These are phyloP conservation scores for Mamestra brassicae DNA, from an alignment of 2,888 invertebrate species.

Conservation along the genomic window DNA sequence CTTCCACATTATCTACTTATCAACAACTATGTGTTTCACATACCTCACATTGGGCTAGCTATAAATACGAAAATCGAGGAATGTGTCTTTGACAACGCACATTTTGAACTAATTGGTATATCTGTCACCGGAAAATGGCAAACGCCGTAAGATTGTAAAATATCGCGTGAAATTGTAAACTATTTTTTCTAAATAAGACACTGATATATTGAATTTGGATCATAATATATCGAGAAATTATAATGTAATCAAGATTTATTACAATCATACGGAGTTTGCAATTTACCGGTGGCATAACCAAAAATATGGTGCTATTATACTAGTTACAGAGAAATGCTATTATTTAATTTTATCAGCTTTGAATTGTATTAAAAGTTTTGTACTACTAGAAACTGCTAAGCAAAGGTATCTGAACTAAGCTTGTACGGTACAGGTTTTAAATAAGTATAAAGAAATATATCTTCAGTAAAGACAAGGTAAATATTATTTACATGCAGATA, in stretches of 20 bases:
- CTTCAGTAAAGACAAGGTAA: slow-evolving; percentile 3
- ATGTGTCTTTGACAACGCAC: slow-evolving; percentile 53
- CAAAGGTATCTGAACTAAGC: slow-evolving; percentile 11
- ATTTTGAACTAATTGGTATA: slow-evolving; percentile 28
- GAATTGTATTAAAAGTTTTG: not conserved
- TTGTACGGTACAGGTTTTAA: not conserved
- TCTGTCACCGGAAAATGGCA: too few relatives aligned
- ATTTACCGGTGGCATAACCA: too few relatives aligned
- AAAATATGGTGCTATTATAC: not conserved
- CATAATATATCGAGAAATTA: too few relatives aligned
- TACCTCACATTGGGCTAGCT: slow-evolving; percentile 46
- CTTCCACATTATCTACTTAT: slow-evolving; percentile 48
- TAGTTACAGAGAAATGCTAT: slow-evolving; percentile 22
- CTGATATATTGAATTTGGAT: too few relatives aligned
- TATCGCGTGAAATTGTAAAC: too few relatives aligned
- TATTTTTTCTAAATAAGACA: too few relatives aligned
- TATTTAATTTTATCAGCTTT: not conserved
- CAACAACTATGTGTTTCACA: slow-evolving; percentile 41
- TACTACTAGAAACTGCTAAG: slow-evolving; percentile 12
- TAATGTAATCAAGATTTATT: too few relatives aligned
- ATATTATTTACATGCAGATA: slow-evolving; percentile 1
- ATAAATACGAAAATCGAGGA: slow-evolving; percentile 40
- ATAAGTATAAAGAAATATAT: not conserved
- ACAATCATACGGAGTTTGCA: too few relatives aligned
- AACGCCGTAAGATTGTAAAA: too few relatives aligned